Evolutionary conservation across 2,888 invertebrate species (phyloP), one percentile per base, ranked within the genome.

Genomic region (Dione vanillae): DNA sequence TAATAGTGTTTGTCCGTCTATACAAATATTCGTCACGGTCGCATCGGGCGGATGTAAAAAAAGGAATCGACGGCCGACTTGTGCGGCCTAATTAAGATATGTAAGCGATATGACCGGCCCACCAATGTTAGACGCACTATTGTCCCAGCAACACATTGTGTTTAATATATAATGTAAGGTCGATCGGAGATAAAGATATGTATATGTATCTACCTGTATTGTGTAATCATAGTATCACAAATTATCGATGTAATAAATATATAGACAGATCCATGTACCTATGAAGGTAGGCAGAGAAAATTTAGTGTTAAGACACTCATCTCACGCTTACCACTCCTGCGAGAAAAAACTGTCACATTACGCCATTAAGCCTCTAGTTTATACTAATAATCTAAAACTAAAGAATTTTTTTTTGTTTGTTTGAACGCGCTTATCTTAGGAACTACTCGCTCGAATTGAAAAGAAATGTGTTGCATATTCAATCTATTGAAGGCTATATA

Each of bases 21-120:
- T 83, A 85, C 83, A 85, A 84, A 85, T 87, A 87, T 86, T 84
- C 87, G 88, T 89, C 87, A 88, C 85, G 87, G 85, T 82, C 80
- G 78, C 80, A 81, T 78, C 84, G 83, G 78, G 80, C 84, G 83
- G 83, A 85, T 85, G 85, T 80, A 80, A 83, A 87, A 88, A 87
- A 83, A 83, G 69, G 81, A 82, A 81, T 80, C 81, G 82, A 82
- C 82, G 83, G 81, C 83, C 92, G 85, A 85, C 90, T 85, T 93
- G 93, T 93, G 93, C 79, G 93, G 93, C 85, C 92, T 92, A 92
- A 93, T 93, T 93, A 93, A 92, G 93, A 93, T 93, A 91, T 92
- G 92, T 90, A 91, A 91, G 83, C 86, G 87, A 88, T 84, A 85
- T 80, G 83, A 79, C 85, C 85, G 82, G 80, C 91, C 90, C 91